Evolutionary conservation across 2,888 invertebrate genomes (phyloP).

Genomic region (Papilio protenor): DNA sequence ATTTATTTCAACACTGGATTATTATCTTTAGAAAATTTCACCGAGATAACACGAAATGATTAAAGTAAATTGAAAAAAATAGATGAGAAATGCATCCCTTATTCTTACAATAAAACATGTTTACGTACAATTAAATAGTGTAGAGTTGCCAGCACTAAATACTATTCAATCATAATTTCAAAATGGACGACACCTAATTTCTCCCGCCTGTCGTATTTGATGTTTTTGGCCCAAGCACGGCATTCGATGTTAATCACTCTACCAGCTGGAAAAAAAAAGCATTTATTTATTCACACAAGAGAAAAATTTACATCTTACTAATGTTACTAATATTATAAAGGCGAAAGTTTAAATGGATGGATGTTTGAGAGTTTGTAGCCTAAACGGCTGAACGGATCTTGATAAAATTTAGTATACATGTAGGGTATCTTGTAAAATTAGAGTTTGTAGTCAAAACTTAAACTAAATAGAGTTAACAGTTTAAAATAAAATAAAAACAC

Average conservation of each 20-base stretch:
- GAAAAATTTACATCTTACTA: too few relatives aligned
- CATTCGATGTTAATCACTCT: conserved; percentile 91
- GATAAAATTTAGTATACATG: too few relatives aligned
- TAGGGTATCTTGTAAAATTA: too few relatives aligned
- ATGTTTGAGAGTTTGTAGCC: too few relatives aligned
- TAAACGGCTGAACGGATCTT: too few relatives aligned
- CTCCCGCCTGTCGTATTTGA: conserved; percentile 87
- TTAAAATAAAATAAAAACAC: too few relatives aligned
- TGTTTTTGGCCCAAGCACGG: conserved; percentile 94
- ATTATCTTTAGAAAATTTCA: background rate
- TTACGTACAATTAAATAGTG: background rate
- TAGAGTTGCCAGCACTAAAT: background rate
- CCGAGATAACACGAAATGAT: background rate
- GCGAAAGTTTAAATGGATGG: too few relatives aligned
- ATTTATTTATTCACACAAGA: too few relatives aligned
- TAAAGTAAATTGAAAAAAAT: background rate
- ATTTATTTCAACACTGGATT: background rate
- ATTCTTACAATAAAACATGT: background rate
- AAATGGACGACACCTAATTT: conserved; percentile 86
- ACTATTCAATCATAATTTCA: conserved; percentile 83
- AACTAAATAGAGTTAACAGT: too few relatives aligned
- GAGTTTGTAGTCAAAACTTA: too few relatives aligned
- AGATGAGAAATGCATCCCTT: background rate
- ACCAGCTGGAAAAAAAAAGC: conserved; percentile 71
- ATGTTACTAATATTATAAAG: too few relatives aligned